Conservation (phyloP, 2,797 vertebrate species). For the Echeneis naucrates region DNA sequence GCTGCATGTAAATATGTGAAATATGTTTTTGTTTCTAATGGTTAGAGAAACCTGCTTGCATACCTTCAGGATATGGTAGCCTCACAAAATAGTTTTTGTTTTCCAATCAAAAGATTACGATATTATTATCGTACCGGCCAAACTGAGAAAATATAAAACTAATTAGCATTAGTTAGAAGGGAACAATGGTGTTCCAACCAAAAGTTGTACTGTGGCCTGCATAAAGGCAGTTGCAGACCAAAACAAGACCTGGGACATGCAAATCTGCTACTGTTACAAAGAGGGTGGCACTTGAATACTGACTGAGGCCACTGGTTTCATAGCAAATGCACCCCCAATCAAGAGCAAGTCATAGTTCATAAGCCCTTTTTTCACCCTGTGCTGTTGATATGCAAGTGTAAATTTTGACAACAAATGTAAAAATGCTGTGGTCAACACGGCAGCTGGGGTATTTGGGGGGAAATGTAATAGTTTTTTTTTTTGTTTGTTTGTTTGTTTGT, state of each 20-base stretch:
- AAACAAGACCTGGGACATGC: neutral
- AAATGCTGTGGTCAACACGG: neutral
- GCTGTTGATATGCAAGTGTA: neutral
- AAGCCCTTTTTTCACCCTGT: neutral
- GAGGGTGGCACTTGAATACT: slow-evolving; percentile 12
- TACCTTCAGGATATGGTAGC: neutral
- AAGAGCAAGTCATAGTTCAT: neutral
- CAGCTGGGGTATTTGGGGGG: too few species aligned
- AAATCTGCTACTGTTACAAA: neutral
- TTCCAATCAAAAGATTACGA: neutral
- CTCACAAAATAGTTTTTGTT: neutral
- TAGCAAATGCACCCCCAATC: neutral
- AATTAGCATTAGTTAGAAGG: neutral
- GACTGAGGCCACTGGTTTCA: neutral
- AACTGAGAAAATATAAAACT: neutral
- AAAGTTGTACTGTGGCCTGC: neutral
- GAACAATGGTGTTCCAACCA: neutral
- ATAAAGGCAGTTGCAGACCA: neutral
- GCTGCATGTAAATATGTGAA: neutral
- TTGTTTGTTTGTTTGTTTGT: too few species aligned
- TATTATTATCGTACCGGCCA: neutral
- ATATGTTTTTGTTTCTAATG: neutral
- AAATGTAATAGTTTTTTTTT: too few species aligned
- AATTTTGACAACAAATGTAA: neutral
- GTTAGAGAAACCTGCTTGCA: neutral